Conservation (phyloP, 1,140 invertebrate species). For the Trigoniulus corallinus region DNA sequence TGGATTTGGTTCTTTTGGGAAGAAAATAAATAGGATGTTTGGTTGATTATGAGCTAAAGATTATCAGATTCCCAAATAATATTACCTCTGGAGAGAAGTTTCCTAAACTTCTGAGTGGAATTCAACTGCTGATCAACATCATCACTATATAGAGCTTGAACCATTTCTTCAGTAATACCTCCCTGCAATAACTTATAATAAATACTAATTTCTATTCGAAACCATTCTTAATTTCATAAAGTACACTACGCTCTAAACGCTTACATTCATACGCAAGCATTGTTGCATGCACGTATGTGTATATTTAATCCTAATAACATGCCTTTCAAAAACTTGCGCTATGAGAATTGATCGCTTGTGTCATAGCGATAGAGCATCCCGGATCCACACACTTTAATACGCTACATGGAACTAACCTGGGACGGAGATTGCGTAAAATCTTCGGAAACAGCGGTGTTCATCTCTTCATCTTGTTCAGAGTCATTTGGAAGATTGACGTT, state of each 20-base stretch:
- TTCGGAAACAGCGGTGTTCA: conserved; percentile 20
- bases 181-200: conserved; percentile 15
- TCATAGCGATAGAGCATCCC: no score
- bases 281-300: no score
- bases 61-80: no score
- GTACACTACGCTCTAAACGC: no score
- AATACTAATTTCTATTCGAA: not conserved
- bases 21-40: no score
- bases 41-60: no score
- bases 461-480: conserved; percentile 35
- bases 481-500: conserved; percentile 52
- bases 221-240: no score
- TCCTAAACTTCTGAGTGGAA: conserved; percentile 89
- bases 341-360: no score
- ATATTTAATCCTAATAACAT: no score
- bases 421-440: conserved; percentile 7
- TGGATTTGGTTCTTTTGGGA: conserved; percentile 72
- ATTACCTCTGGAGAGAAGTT: conserved; percentile 68
- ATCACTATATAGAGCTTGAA: conserved; percentile 59
- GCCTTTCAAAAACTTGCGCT: no score
- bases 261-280: no score
- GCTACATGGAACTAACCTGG: conserved; percentile 7
- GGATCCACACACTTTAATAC: no score
- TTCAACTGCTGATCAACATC: conserved; percentile 61
- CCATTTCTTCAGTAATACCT: conserved; percentile 52